Percentiles rank a stretch among this genome's conserved stretches.
Evolutionary conservation across 2,797 vertebrate genomes (phyloP).

Genomic region (Hozukius guyotensis): DNA sequence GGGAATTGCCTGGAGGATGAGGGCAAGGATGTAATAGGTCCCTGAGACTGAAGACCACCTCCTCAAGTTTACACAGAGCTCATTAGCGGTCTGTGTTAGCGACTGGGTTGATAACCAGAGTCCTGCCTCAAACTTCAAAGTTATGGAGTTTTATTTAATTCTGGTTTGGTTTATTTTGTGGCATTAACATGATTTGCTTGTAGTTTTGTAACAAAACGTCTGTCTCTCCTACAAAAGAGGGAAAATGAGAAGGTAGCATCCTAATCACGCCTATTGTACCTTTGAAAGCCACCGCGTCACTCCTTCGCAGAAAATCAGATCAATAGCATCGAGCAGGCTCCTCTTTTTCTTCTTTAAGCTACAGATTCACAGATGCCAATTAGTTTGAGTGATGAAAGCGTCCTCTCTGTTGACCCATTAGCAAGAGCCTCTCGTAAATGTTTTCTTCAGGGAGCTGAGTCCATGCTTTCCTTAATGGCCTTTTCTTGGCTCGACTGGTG

Average conservation of each 20-base stretch:
- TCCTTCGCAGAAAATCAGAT: constrained; percentile 42
- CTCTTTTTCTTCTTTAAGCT: constrained; percentile 67
- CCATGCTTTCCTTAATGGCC: constrained; percentile 74
- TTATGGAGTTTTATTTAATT: not conserved
- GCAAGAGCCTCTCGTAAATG: constrained; percentile 61
- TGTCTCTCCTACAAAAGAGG: not conserved
- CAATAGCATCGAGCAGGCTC: constrained; percentile 66
- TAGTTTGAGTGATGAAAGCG: constrained; percentile 80
- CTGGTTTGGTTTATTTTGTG: not conserved
- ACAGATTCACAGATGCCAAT: constrained; percentile 75
- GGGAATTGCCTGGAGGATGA: constrained; percentile 32
- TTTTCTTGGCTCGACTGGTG: constrained; percentile 68
- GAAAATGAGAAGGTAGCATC: not conserved
- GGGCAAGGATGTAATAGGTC: constrained; percentile 35
- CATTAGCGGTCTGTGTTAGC: constrained; percentile 25
- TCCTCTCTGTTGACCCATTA: constrained; percentile 76
- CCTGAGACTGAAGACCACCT: constrained; percentile 17
- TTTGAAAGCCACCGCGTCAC: constrained; percentile 13
- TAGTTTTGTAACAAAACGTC: not conserved
- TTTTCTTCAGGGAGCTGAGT: constrained; percentile 71
- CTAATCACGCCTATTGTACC: constrained; percentile 22
- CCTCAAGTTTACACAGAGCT: constrained; percentile 42
- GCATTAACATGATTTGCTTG: not conserved
- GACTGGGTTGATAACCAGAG: not conserved
- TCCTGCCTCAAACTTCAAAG: not conserved